These are phyloP conservation scores for Apotomis turbidana DNA, from an alignment of 2,888 invertebrate genomes.

Conservation along the genomic window DNA sequence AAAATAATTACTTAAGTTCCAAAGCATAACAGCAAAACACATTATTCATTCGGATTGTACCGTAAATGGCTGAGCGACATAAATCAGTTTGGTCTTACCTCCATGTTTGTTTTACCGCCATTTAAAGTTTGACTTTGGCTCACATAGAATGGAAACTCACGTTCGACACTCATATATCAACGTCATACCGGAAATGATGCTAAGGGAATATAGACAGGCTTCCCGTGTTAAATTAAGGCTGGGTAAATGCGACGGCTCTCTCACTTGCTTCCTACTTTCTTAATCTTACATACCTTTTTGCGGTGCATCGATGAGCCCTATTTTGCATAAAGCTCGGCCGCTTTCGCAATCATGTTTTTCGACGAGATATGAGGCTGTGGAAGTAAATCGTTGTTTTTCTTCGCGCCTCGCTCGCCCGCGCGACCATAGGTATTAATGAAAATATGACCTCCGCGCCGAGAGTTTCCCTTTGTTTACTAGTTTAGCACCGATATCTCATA, in stretches of 20 bases:
- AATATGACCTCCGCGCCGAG: slow-evolving; percentile 34
- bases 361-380: neutral
- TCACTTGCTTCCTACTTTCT: neutral
- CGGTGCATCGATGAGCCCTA: neutral
- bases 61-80: neutral
- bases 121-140: slow-evolving; percentile 28
- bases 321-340: neutral
- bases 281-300: neutral
- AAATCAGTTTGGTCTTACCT: slow-evolving; percentile 29
- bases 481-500: slow-evolving; percentile 4
- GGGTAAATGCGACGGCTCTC: slow-evolving; percentile 24
- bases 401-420: slow-evolving; percentile 8
- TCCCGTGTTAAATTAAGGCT: slow-evolving; percentile 26
- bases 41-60: neutral
- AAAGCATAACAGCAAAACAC: no score
- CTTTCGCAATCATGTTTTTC: neutral
- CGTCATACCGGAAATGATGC: slow-evolving; percentile 27
- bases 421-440: slow-evolving; percentile 19
- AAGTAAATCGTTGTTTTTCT: slow-evolving; percentile 1
- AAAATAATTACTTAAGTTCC: no score
- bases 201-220: slow-evolving; percentile 29
- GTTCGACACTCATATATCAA: slow-evolving; percentile 35
- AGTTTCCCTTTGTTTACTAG: slow-evolving; percentile 32
- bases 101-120: slow-evolving; percentile 31
- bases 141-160: slow-evolving; percentile 10